Base-by-base conservation (phyloP, 1,140 invertebrate genomes). In the Atta colombica region DNA sequence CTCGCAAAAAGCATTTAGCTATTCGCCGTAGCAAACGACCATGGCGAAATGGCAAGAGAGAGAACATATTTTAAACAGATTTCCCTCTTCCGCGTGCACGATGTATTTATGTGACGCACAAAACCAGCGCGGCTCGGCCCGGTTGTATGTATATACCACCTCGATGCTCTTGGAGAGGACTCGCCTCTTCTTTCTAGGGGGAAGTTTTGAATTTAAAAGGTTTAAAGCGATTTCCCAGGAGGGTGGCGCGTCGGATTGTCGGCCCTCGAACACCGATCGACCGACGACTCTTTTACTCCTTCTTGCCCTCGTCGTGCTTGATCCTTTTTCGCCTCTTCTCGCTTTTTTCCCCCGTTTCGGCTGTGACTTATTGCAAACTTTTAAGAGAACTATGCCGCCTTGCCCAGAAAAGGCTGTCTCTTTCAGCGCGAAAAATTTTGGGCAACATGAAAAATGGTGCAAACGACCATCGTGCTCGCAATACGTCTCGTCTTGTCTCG, bases 1-100 rank as follows among this genome's bases (percentile, higher is more conserved):
- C 90, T 93, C 93, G 94, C 94, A 95, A 95, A 95, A 95, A 95
- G 95, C 95, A 95, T 95, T 95, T 95, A 95, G 95, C 95, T 95
- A 95, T 95, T 95, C 93, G 93, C 93, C 93, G 94, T 95, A 92
- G 94, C 93, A 95, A 95, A 95, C 94, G 94, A 95, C 95, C 94
- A 94, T 95, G 88, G 92, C 94, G 93, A 93, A 94, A 95, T 92
- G 92, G 92, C 92, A 88, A 85, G 90, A 87, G 89, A 86, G 89
- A 88, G 93, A 94, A 95, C 93, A 95, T 95, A 95, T 95, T 95
- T 95, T 94, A 95, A 95, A 95, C 94, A 93, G 94, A 93, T 95
- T 95, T 93, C 93, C 92, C 94, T 93, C 90, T 93, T 58, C 92
- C 90, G 87, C 91, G 87, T 87, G 85, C 89, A 85, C 92, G 93